Conservation (phyloP, 2,888 invertebrate species). For the Lasioglossum oenotherae region DNA sequence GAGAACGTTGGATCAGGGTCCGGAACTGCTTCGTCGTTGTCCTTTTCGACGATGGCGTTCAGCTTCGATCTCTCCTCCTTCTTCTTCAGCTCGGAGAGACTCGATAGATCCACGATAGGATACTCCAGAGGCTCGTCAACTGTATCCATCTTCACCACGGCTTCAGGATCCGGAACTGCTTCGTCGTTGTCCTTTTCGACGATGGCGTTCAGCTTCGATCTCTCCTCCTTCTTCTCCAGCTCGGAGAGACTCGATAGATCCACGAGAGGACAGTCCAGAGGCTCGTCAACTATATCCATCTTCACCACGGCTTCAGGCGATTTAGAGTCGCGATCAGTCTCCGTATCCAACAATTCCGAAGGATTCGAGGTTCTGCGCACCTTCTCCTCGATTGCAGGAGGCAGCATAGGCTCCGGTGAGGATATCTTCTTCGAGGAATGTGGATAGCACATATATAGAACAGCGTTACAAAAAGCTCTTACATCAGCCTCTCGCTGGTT, state of each 20-base stretch:
- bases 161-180: neutral
- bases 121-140: neutral
- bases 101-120: conserved; percentile 7
- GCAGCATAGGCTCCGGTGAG: neutral
- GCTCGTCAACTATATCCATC: neutral
- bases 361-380: neutral
- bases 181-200: conserved; percentile 56
- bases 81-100: neutral
- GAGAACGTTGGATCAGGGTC: conserved; percentile 15
- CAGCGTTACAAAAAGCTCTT: too few relatives aligned
- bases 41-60: neutral
- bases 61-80: conserved; percentile 7
- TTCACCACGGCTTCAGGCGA: neutral
- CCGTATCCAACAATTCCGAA: neutral
- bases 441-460: neutral
- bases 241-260: neutral
- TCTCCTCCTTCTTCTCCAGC: conserved; percentile 1
- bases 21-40: conserved; percentile 52
- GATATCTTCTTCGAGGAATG: conserved; percentile 17
- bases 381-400: neutral
- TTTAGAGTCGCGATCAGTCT: neutral
- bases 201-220: neutral
- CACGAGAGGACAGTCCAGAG: neutral
- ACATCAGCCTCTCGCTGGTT: conserved; percentile 1
- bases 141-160: neutral